Percentiles rank a stretch among this genome's conserved stretches.
These are phyloP conservation scores for Fistularia tabacaria DNA, from an alignment of 2,797 vertebrate species.

Conservation along the genomic window DNA sequence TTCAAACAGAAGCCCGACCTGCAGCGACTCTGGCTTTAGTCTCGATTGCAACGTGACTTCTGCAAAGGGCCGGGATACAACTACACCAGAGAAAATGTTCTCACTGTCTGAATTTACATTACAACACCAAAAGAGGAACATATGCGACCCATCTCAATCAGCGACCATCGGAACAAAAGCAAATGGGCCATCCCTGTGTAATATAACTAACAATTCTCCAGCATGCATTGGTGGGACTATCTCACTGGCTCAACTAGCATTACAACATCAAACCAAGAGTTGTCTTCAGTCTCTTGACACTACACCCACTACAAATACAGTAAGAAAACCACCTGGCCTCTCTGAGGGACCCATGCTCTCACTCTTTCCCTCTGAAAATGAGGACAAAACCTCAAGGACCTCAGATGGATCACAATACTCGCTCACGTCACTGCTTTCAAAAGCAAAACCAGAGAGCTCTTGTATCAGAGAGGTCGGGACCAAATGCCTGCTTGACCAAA, in stretches of 20 bases:
- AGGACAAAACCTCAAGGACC: constrained; percentile 62
- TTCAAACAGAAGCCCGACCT: constrained; percentile 66
- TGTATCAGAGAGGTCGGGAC: constrained; percentile 14
- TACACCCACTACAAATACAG: constrained; percentile 29
- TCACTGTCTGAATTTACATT: constrained; percentile 56
- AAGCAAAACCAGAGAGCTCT: constrained; percentile 51
- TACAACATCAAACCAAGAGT: constrained; percentile 50
- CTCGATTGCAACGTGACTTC: constrained; percentile 50
- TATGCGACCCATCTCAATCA: constrained; percentile 8
- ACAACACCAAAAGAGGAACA: constrained; percentile 49
- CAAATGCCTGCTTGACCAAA: constrained; percentile 24
- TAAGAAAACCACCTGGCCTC: constrained; percentile 53
- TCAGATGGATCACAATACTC: constrained; percentile 56
- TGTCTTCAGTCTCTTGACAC: constrained; percentile 9
- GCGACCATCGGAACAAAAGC: constrained; percentile 7
- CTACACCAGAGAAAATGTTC: constrained; percentile 13
- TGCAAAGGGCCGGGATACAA: constrained; percentile 6
- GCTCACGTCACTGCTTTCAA: constrained; percentile 49
- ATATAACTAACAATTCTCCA: constrained; percentile 13
- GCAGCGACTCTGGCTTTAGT: constrained; percentile 56
- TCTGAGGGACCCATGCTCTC: constrained; percentile 75
- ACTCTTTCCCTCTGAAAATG: constrained; percentile 70
- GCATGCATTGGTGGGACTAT: constrained; percentile 44
- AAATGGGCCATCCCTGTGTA: constrained; percentile 3
- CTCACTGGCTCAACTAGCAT: constrained; percentile 73